A percentile compares a stretch with the other conserved stretches of the same genome.
phyloP scores from a whole-genome alignment of 1,140 invertebrate species.

The Drosophila busckii region DNA sequence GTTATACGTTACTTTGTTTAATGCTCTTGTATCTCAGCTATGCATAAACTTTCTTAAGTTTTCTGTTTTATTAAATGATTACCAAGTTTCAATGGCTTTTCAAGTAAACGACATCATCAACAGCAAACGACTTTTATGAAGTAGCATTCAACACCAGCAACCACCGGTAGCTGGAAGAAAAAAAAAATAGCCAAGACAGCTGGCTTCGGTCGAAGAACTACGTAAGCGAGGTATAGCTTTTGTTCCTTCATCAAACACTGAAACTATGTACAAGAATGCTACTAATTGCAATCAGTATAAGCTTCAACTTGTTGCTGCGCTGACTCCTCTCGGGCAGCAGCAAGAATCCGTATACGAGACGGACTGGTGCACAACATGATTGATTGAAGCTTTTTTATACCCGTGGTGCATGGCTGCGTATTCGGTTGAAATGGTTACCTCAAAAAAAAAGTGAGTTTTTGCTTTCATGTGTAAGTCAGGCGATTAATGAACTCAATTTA shows the following conservation, averaged over 20 bases:
- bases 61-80: constrained; percentile 29
- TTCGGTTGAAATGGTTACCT: too few relatives aligned
- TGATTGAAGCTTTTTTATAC: constrained; percentile 42
- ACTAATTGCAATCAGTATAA: constrained; percentile 71
- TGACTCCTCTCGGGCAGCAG: constrained; percentile 10
- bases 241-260: constrained; percentile 63
- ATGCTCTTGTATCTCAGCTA: not conserved
- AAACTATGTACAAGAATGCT: constrained; percentile 59
- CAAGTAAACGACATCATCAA: constrained; percentile 12
- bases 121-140: constrained; percentile 27
- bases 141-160: constrained; percentile 19
- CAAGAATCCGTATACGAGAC: not conserved
- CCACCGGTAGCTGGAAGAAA: too few relatives aligned
- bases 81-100: constrained; percentile 18
- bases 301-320: constrained; percentile 63
- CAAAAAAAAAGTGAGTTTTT: too few relatives aligned
- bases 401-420: too few relatives aligned
- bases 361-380: constrained; percentile 13
- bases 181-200: not conserved
- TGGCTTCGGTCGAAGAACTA: not conserved
- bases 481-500: too few relatives aligned
- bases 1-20: too few relatives aligned
- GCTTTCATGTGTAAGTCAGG: too few relatives aligned
- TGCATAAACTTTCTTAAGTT: constrained; percentile 12
- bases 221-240: constrained; percentile 28